phyloP scores from a whole-genome alignment of 2,888 invertebrate genomes.

The Siphlonurus alternatus region DNA sequence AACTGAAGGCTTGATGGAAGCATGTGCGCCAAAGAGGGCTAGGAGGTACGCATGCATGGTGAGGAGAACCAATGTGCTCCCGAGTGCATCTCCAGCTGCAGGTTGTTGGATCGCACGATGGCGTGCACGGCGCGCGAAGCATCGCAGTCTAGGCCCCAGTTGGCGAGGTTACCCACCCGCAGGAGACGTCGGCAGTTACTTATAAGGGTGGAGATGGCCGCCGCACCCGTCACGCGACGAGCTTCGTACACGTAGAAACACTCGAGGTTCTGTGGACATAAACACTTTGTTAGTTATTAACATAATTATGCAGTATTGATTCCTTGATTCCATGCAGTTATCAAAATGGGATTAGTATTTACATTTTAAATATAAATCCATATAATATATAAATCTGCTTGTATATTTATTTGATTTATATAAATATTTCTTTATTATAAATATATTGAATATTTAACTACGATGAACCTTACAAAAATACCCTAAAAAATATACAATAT shows the following conservation, averaged over 20 bases:
- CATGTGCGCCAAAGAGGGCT: constrained; percentile 56
- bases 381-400: too few species aligned
- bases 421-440: background rate
- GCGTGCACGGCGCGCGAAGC: constrained; percentile 22
- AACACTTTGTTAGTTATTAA: too few species aligned
- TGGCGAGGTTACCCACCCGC: constrained; percentile 26
- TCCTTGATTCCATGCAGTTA: too few species aligned
- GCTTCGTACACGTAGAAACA: constrained; percentile 29
- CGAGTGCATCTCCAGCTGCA: constrained; percentile 25
- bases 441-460: too few species aligned
- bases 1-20: constrained; percentile 54
- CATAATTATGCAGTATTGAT: too few species aligned
- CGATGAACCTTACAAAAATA: too few species aligned
- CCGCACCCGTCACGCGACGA: constrained; percentile 21
- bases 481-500: too few species aligned
- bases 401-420: background rate
- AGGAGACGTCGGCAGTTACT: constrained; percentile 23
- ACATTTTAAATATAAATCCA: background rate
- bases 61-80: constrained; percentile 28
- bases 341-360: background rate
- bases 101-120: constrained; percentile 22
- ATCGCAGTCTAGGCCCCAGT: constrained; percentile 26
- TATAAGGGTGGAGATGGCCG: constrained; percentile 22
- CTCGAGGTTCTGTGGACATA: constrained; percentile 13
- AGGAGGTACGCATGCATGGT: constrained; percentile 34